Evolutionary conservation across 2,113 vertebrate species (phyloP), one percentile per base, ranked within the genome.

Genomic region (Damaliscus lunatus): DNA sequence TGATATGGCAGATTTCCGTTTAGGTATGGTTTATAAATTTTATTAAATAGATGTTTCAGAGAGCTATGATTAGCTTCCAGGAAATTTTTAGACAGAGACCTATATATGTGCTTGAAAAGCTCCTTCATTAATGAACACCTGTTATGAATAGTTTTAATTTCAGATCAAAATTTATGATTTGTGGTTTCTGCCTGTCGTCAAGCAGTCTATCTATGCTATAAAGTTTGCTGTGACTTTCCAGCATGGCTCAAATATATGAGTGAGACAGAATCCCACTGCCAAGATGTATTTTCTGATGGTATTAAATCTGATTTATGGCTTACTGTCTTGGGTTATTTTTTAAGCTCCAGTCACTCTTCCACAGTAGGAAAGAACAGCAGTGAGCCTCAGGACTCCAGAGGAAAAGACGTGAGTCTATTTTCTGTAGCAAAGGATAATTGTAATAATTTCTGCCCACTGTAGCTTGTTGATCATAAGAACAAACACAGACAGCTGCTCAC

Each of bases 21-120:
- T 88, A 53, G 40, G 14, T 92, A 33, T 78, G 74, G n/a, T 46
- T 96, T 36, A 90, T n/a, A 93, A 80, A 90, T 89, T 96, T 57
- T 95, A 90, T 80, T 85, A 94, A 93, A 52, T 52, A 3, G 16
- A 62, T 85, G n/a, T 92, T 97, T 90, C 74, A 74, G 88, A 90
- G 48, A 96, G 5, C 55, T 91, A 33, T 62, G n/a, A 83, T 94
- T 57, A 94, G 48, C 33, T 81, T 97, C n/a, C 71, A 78, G 48
- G 67, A 86, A 82, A 83, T 60, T 77, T 97, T 87, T 43, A 97
- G 50, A 46, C 19, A 48, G 57, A 96, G 81, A 62, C 46, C 16
- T 50, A 71, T 17, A 46, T 36, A 80, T 4, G 11, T 71, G 40
- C 23, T 96, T 95, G 40, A 80, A 74, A 92, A 19, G 0, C 6